Percentiles rank a stretch among this genome's conserved stretches.
Conservation (phyloP, 2,113 vertebrate genomes). For the Oriolus oriolus region DNA sequence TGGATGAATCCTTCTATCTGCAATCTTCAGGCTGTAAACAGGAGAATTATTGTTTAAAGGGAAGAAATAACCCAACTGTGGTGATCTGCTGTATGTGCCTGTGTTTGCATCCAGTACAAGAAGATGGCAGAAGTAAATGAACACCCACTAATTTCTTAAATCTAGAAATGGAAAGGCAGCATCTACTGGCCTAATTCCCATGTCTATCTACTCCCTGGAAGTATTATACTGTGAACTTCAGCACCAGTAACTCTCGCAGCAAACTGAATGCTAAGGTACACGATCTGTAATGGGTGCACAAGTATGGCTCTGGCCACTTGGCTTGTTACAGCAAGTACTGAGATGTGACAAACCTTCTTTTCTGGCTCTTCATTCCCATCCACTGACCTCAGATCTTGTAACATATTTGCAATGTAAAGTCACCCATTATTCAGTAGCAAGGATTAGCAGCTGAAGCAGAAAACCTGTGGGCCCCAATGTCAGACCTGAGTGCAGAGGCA, state of each 20-base stretch:
- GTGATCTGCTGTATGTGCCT: background rate
- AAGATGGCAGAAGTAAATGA: background rate
- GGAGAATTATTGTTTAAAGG: constrained; percentile 4
- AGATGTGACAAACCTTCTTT: background rate
- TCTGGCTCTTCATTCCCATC: background rate
- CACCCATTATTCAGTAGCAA: background rate
- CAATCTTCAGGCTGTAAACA: background rate
- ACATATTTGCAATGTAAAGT: background rate
- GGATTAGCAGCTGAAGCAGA: background rate
- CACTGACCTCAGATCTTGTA: background rate
- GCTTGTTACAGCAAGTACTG: background rate
- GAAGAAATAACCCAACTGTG: background rate
- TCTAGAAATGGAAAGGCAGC: background rate
- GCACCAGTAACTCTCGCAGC: background rate
- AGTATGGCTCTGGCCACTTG: background rate
- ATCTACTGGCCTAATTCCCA: background rate
- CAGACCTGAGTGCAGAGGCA: background rate
- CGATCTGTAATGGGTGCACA: background rate
- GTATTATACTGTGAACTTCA: background rate
- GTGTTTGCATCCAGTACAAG: background rate
- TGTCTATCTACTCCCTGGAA: background rate
- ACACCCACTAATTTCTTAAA: background rate
- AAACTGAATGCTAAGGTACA: background rate
- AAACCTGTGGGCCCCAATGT: background rate
- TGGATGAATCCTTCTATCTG: constrained; percentile 22